A percentile compares a stretch with the other conserved stretches of the same genome.
Conservation (phyloP, 2,888 invertebrate genomes). For the Crepidodera aurea region DNA sequence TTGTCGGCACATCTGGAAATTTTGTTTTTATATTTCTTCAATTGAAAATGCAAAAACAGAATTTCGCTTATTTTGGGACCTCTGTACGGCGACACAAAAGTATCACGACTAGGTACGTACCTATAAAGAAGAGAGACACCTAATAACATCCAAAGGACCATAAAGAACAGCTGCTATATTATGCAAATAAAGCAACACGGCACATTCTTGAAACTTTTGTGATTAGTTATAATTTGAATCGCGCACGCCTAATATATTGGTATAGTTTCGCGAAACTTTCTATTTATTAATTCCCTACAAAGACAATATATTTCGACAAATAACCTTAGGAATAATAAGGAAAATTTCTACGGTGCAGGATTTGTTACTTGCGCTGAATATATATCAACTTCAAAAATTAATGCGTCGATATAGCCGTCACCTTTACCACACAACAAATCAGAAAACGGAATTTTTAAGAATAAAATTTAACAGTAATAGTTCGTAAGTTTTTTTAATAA, state of each 20-base stretch:
- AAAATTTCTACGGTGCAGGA: not conserved
- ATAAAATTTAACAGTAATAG: too few relatives aligned
- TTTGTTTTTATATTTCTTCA: too few relatives aligned
- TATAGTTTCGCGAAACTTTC: slow-evolving; percentile 30
- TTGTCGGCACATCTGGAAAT: too few relatives aligned
- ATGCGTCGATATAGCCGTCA: too few relatives aligned
- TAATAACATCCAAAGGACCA: slow-evolving; percentile 52
- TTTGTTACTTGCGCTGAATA: not conserved
- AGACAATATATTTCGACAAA: slow-evolving; percentile 34
- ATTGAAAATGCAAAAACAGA: too few relatives aligned
- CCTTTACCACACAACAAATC: too few relatives aligned
- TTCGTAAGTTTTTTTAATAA: too few relatives aligned
- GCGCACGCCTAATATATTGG: slow-evolving; percentile 30
- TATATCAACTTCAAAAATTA: not conserved
- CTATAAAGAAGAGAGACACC: slow-evolving; percentile 47
- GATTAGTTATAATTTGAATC: slow-evolving; percentile 47
- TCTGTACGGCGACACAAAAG: not conserved
- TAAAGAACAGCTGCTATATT: slow-evolving; percentile 54
- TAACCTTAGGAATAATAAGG: not conserved
- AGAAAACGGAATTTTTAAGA: too few relatives aligned
- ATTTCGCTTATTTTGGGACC: too few relatives aligned
- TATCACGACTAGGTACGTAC: not conserved
- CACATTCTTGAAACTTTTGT: slow-evolving; percentile 47
- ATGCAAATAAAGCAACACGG: slow-evolving; percentile 50
- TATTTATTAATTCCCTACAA: slow-evolving; percentile 33